Conservation (phyloP, 2,888 invertebrate genomes). For the Epistrophe grossulariae region DNA sequence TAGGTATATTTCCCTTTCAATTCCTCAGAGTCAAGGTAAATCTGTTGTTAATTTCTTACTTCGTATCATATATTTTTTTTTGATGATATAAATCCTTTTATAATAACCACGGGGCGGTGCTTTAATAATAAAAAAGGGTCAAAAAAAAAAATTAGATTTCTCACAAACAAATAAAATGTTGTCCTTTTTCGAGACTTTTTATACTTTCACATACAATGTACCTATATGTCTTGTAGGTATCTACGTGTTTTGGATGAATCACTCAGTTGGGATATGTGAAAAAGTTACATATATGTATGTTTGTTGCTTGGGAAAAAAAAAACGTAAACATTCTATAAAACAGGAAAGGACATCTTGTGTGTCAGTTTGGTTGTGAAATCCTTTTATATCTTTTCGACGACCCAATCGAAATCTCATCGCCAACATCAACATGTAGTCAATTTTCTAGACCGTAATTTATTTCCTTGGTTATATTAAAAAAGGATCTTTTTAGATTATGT, state of each 20-base stretch:
- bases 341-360: constrained; percentile 44
- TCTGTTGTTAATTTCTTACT: constrained; percentile 73
- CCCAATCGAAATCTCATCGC: constrained; percentile 73
- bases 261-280: constrained; percentile 32
- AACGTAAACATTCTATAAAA: background rate
- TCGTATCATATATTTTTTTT: constrained; percentile 16
- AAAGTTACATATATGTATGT: constrained; percentile 8
- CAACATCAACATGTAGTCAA: constrained; percentile 74
- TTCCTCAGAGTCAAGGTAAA: constrained; percentile 70
- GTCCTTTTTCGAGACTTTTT: constrained; percentile 59
- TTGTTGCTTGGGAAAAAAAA: background rate
- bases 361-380: constrained; percentile 47
- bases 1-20: constrained; percentile 46
- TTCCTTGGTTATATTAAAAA: constrained; percentile 71
- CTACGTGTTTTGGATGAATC: constrained; percentile 48
- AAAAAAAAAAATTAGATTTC: constrained; percentile 36
- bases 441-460: constrained; percentile 72
- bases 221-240: background rate
- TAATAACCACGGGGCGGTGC: constrained; percentile 71
- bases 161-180: constrained; percentile 66
- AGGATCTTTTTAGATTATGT: constrained; percentile 46
- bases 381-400: constrained; percentile 57
- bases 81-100: constrained; percentile 68
- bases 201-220: constrained; percentile 36
- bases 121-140: constrained; percentile 70